Percentiles rank a stretch among this genome's conserved stretches.
These are phyloP conservation scores for Athalia cordata DNA, from an alignment of 2,888 invertebrate genomes.

Conservation along the genomic window DNA sequence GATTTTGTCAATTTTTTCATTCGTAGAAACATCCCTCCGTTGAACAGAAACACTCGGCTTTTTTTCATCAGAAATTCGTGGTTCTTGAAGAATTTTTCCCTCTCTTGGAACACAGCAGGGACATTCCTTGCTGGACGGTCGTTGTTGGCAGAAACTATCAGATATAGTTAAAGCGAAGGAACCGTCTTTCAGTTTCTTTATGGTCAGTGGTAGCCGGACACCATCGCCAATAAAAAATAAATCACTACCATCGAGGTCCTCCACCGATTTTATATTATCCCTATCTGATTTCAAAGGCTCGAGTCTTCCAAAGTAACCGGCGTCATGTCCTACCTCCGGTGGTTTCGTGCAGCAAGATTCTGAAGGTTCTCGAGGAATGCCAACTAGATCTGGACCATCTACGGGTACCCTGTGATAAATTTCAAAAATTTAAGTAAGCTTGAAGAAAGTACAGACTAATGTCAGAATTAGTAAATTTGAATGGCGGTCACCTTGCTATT, in stretches of 20 bases:
- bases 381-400: no score
- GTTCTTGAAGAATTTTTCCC: slow-evolving; percentile 49
- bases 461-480: no score
- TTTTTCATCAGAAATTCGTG: background rate
- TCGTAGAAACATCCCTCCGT: background rate
- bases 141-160: slow-evolving; percentile 59
- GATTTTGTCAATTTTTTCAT: background rate
- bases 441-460: no score
- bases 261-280: slow-evolving; percentile 18
- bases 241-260: slow-evolving; percentile 54
- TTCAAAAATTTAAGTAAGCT: no score
- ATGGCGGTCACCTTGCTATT: no score
- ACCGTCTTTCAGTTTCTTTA: slow-evolving; percentile 61
- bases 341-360: slow-evolving; percentile 5
- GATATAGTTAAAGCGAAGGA: slow-evolving; percentile 63
- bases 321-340: slow-evolving; percentile 17
- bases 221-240: slow-evolving; percentile 65
- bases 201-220: slow-evolving; percentile 64
- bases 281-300: slow-evolving; percentile 15
- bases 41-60: background rate
- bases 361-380: no score
- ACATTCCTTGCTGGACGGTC: slow-evolving; percentile 57
- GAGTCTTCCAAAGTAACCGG: slow-evolving; percentile 50
- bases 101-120: slow-evolving; percentile 58
- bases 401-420: no score